A percentile compares a stretch with the other conserved stretches of the same genome.
phyloP scores from a whole-genome alignment of 2,113 vertebrate species.

The Poeciliopsis prolifica region DNA sequence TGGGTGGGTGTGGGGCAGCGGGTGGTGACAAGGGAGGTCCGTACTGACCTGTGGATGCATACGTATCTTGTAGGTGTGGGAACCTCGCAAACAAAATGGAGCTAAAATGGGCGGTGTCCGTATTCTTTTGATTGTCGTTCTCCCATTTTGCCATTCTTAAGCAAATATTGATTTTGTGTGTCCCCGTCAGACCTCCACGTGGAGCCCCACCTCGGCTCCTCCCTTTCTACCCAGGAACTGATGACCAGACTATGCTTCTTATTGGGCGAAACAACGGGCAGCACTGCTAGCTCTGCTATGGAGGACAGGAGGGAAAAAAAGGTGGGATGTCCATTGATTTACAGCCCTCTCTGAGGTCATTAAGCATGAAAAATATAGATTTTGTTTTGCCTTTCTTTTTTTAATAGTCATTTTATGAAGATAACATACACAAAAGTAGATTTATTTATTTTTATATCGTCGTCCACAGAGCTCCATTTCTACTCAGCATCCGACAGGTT shows the following conservation, averaged over 20 bases:
- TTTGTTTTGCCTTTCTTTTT: background rate
- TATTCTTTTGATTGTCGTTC: constrained; percentile 18
- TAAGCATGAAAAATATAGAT: constrained; percentile 19
- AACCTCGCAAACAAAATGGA: constrained; percentile 16
- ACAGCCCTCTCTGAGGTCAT: constrained; percentile 27
- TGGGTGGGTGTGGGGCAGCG: constrained; percentile 13
- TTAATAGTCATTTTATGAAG: background rate
- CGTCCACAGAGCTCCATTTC: constrained; percentile 4
- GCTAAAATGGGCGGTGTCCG: constrained; percentile 18
- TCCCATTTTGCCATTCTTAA: constrained; percentile 18
- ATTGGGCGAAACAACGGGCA: constrained; percentile 93
- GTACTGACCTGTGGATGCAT: constrained; percentile 60
- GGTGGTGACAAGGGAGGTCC: background rate
- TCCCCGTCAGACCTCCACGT: constrained; percentile 86
- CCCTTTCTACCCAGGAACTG: constrained; percentile 94
- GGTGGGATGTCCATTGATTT: constrained; percentile 78
- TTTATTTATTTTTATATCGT: background rate
- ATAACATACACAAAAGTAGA: background rate
- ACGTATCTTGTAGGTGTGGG: constrained; percentile 18
- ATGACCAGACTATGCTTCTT: constrained; percentile 98
- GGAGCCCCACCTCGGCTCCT: constrained; percentile 88
- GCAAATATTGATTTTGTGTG: constrained; percentile 58
- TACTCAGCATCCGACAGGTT: constrained; percentile 11
- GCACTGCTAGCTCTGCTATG: constrained; percentile 87
- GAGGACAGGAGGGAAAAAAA: constrained; percentile 92